A percentile compares a stretch with the other conserved stretches of the same genome.
phyloP scores from a whole-genome alignment of 2,797 vertebrate species.

The Urophycis tenuis region DNA sequence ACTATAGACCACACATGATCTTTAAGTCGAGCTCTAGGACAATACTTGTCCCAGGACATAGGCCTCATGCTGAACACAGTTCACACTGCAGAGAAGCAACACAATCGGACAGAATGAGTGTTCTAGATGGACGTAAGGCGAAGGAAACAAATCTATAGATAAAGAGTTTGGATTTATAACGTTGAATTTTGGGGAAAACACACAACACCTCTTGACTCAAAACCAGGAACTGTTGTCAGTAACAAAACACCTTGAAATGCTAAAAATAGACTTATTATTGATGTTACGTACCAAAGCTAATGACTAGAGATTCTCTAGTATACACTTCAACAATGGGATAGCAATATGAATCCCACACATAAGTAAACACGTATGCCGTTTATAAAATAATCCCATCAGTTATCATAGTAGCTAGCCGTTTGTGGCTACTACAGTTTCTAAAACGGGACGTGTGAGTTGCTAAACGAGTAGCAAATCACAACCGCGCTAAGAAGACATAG shows the following conservation, averaged over 20 bases:
- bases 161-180: too few species aligned
- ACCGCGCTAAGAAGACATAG: background rate
- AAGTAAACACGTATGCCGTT: background rate
- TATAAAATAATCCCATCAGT: background rate
- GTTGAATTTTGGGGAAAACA: too few species aligned
- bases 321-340: background rate
- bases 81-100: too few species aligned
- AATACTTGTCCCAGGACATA: too few species aligned
- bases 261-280: background rate
- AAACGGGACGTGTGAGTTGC: background rate
- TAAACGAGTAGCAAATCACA: background rate
- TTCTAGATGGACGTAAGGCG: too few species aligned
- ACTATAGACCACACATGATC: background rate
- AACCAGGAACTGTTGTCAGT: too few species aligned
- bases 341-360: background rate
- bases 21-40: too few species aligned
- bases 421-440: background rate
- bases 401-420: background rate
- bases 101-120: too few species aligned
- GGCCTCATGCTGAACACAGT: too few species aligned
- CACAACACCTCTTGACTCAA: too few species aligned
- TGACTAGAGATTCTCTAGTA: background rate
- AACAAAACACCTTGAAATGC: too few species aligned
- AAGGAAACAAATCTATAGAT: too few species aligned
- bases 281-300: background rate